Conservation (phyloP, 2,888 invertebrate genomes). For the Seira musarum region DNA sequence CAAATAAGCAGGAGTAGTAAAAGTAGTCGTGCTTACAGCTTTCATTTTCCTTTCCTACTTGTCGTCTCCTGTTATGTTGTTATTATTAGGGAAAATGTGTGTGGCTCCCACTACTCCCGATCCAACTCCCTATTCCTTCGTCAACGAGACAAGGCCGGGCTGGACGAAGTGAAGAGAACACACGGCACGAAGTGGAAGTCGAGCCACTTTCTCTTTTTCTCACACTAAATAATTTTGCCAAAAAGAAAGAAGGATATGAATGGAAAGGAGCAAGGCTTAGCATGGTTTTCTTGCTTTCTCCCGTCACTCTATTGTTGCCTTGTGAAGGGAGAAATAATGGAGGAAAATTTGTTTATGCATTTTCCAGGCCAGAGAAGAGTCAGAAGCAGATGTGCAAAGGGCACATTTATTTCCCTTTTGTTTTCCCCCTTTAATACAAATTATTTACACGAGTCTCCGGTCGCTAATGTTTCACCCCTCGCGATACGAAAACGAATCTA, state of each 20-base stretch:
- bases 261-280: neutral
- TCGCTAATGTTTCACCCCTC: slow-evolving; percentile 37
- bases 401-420: slow-evolving; percentile 30
- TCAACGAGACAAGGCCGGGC: neutral
- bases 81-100: slow-evolving; percentile 3
- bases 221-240: neutral
- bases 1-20: no score
- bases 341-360: slow-evolving; percentile 27
- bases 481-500: neutral
- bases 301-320: neutral
- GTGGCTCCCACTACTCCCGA: neutral
- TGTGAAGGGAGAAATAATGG: neutral
- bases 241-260: slow-evolving; percentile 1
- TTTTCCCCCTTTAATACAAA: slow-evolving; percentile 40
- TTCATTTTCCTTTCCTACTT: slow-evolving; percentile 1
- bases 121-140: neutral
- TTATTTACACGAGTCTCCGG: slow-evolving; percentile 50
- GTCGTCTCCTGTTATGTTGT: slow-evolving; percentile 5
- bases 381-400: slow-evolving; percentile 38
- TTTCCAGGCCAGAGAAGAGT: neutral
- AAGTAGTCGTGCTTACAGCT: slow-evolving; percentile 2
- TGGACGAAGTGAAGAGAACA: no score
- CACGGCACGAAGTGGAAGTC: no score
- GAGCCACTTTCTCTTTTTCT: neutral
- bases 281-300: neutral